These are phyloP conservation scores for Rhynchomys soricoides DNA, from an alignment of 2,113 vertebrate species.

Conservation along the genomic window DNA sequence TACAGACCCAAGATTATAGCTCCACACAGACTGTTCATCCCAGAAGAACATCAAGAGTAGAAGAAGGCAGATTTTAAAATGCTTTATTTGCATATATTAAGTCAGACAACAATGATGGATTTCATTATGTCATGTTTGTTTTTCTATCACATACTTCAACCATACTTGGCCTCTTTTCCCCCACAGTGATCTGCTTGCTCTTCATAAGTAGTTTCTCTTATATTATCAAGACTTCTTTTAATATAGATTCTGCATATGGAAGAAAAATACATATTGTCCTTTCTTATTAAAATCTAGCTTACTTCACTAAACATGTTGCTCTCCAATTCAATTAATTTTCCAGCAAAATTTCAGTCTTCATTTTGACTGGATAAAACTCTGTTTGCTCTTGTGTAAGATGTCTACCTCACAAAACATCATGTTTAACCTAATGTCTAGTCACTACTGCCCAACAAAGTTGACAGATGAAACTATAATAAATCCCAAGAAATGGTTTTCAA, in stretches of 20 bases:
- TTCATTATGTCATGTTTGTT: neutral
- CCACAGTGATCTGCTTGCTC: neutral
- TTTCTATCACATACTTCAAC: neutral
- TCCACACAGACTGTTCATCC: too few relatives aligned
- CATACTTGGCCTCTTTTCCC: neutral
- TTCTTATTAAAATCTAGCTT: neutral
- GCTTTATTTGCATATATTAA: neutral
- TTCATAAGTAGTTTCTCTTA: neutral
- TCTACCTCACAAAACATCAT: neutral
- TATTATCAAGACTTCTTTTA: neutral
- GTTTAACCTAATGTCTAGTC: neutral
- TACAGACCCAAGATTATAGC: neutral
- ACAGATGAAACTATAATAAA: neutral
- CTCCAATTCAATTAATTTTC: neutral
- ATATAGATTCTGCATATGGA: neutral
- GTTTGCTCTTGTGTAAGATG: neutral
- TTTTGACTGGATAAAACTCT: neutral
- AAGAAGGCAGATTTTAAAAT: neutral
- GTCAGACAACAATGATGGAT: too few relatives aligned
- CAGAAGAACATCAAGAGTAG: neutral
- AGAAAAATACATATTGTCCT: neutral
- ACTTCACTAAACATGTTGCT: neutral
- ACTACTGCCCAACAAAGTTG: neutral
- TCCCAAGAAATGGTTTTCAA: neutral
- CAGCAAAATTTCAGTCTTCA: neutral